Conservation (phyloP, 2,797 vertebrate genomes). For the Sorex maritimensis region DNA sequence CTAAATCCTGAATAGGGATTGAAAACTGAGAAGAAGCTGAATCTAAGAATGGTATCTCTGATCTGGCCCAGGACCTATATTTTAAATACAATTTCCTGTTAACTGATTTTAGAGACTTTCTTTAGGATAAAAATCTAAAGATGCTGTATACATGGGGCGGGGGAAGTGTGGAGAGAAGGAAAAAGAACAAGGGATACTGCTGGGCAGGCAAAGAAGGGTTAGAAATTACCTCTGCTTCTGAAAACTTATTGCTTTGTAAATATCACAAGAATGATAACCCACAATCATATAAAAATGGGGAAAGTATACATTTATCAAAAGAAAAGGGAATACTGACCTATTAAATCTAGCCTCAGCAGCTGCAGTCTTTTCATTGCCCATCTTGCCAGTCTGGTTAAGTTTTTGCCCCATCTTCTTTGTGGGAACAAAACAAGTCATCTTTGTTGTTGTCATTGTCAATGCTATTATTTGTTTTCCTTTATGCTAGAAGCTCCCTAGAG, state of each 20-base stretch:
- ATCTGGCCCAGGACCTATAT: neutral
- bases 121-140: neutral
- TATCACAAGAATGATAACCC: neutral
- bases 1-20: neutral
- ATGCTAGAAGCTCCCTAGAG: neutral
- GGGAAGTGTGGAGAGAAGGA: neutral
- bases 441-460: neutral
- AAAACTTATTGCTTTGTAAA: neutral
- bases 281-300: neutral
- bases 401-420: neutral
- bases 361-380: neutral
- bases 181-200: neutral
- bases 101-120: neutral
- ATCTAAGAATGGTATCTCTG: neutral
- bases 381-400: no score
- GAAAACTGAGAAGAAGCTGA: neutral
- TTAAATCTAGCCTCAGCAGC: neutral
- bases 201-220: neutral
- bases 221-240: neutral
- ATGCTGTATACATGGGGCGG: neutral
- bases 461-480: neutral
- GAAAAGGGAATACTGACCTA: neutral
- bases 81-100: conserved; percentile 12
- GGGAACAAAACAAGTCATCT: conserved; percentile 22
- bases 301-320: neutral